Base-by-base conservation (phyloP, 2,888 invertebrate genomes). In the Seira ritae region DNA sequence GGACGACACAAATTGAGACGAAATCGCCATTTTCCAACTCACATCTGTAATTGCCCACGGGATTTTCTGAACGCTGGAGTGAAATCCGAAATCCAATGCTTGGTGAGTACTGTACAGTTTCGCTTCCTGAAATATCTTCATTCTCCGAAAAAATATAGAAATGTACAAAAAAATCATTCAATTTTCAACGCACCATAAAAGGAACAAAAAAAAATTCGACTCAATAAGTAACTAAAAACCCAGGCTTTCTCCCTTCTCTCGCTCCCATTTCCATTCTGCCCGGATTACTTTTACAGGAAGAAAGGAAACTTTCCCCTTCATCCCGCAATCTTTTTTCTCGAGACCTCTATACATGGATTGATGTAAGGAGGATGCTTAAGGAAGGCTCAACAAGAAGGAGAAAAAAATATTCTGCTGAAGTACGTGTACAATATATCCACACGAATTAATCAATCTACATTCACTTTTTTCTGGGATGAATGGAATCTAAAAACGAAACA, bases 11-110 rank as follows among this genome's bases (percentile, higher is more conserved):
- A 12, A 85, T 42, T 8, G 71, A 55, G 10, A 84, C 84, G 70
- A 24, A 75, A 19, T 86, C 87, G 15, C 77, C 74, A 24, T 69
- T 75, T 10, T 67, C 73, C 4, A 83, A 15, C 4, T 73, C 67
- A 65, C 87, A 87, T 79, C 84, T 84, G 65, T 87, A 87, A 4
- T 20, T 50, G 23, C 87, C 87, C 68, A 72, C 12, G 31, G 84
- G 74, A 70, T 72, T 78, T 19, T 78, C 81, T 2, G 84, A n/a
- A 20, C 83, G 74, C 12, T 84, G 67, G 15, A 89, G 62, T 17
- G 75, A 80, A n/a, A n/a, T n/a, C n/a, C n/a, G n/a, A 67, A 73
- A 87, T 2, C 87, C 87, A 23, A 46, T 24, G 60, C 60, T 65
- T 1, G 84, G 79, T 23, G 74, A 78, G 67, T 76, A 87, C 4